Evolutionary conservation across 2,113 vertebrate species (phyloP), one percentile per base, ranked within the genome.

Genomic region (Vireo altiloquus): DNA sequence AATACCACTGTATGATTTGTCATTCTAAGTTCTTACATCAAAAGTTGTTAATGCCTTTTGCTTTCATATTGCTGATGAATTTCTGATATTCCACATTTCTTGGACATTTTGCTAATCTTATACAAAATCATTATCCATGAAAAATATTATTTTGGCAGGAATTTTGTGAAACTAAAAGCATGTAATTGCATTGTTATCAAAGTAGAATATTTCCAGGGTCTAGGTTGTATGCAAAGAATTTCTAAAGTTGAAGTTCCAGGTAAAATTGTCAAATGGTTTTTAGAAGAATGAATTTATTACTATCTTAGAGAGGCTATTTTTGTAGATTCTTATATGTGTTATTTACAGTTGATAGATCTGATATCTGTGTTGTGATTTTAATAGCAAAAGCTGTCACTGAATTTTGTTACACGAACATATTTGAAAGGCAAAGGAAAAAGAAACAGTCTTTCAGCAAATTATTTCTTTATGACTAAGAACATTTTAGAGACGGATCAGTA

Each of bases 61-160:
- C 11, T 82, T 87, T 95, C 39, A 47, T n/a, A 75, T 52, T 92
- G 33, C 74, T 56, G 27, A 52, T 83, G 87, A 87, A 81, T 49
- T 91, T 97, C 92, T 85, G 8, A 12, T 84, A 86, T 94, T 92
- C 84, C 33, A 82, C 30, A 13, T 87, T 70, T 42, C 53, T 54
- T 35, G 69, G 25, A 61, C 23, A 68, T 95, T 89, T 93, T 42
- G 37, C 22, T 74, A 64, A 82, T 85, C 37, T 86, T 52, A 90
- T 3, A 35, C 5, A 92, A 94, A 87, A 53, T 64, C 1, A 2
- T 20, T 88, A 56, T 75, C 47, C 11, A 15, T 46, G 19, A 28
- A 70, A 79, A 66, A 52, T 57, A 82, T 28, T 59, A 44, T 68
- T 86, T 90, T 92, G 23, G 10, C 30, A 70, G n/a, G 46, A 81